phyloP scores from a whole-genome alignment of 2,888 invertebrate genomes.

The Acanthoscelides obtectus region DNA sequence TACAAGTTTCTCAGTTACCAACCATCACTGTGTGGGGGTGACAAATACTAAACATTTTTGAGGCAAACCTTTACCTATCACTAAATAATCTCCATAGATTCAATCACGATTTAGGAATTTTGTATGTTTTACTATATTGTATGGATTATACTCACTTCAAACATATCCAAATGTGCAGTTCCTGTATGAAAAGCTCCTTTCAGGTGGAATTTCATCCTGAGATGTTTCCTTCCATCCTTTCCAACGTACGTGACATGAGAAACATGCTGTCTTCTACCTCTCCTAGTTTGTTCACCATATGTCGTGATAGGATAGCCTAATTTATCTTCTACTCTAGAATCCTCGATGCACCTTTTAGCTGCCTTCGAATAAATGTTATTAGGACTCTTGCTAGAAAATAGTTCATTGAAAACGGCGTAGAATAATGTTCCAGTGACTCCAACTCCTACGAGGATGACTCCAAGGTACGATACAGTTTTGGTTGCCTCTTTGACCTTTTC shows the following conservation, averaged over 20 bases:
- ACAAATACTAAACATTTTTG: too few species aligned
- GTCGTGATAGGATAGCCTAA: slow-evolving; percentile 87
- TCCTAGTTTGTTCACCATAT: slow-evolving; percentile 79
- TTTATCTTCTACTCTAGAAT: slow-evolving; percentile 72
- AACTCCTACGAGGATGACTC: slow-evolving; percentile 67
- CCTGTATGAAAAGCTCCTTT: slow-evolving; percentile 78
- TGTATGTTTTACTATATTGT: too few species aligned
- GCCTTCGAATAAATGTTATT: slow-evolving; percentile 80
- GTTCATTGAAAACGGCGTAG: slow-evolving; percentile 77
- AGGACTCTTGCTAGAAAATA: slow-evolving; percentile 84
- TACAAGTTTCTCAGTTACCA: too few species aligned
- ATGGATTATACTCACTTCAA: slow-evolving; percentile 66
- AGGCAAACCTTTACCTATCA: too few species aligned
- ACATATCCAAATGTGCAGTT: slow-evolving; percentile 82
- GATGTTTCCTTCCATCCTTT: slow-evolving; percentile 65
- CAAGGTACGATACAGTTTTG: slow-evolving; percentile 81
- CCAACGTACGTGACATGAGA: slow-evolving; percentile 72
- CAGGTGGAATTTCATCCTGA: slow-evolving; percentile 88
- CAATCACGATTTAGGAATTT: too few species aligned
- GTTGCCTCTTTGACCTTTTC: slow-evolving; percentile 86
- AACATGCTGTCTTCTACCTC: slow-evolving; percentile 70
- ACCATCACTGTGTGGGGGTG: too few species aligned
- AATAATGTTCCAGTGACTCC: slow-evolving; percentile 79
- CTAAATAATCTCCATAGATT: too few species aligned
- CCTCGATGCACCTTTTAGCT: slow-evolving; percentile 68